These are phyloP conservation scores for Muricea muricata DNA, from an alignment of 92 coral and sea anemone species.

Conservation along the genomic window DNA sequence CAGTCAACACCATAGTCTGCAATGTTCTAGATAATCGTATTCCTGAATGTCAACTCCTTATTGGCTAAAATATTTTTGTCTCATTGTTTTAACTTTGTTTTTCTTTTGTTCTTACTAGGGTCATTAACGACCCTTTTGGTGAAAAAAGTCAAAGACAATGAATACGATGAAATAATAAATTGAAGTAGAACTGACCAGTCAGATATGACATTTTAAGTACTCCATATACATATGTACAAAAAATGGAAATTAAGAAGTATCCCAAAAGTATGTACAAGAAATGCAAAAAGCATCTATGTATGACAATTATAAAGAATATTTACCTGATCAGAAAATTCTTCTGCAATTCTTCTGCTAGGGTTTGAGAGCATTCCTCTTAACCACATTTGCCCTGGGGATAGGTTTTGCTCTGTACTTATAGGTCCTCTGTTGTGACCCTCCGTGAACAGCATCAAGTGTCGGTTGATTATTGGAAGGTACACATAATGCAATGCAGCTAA, in stretches of 20 bases:
- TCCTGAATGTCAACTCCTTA: background rate
- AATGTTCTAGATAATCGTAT: slow-evolving; percentile 16
- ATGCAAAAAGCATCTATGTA: background rate
- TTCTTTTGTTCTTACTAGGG: no score
- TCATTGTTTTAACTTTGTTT: no score
- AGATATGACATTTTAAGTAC: background rate
- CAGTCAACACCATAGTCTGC: slow-evolving; percentile 36
- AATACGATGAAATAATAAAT: background rate
- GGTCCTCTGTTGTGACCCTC: slow-evolving; percentile 30
- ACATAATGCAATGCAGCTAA: background rate
- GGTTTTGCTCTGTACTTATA: slow-evolving; percentile 21
- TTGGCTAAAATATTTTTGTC: no score
- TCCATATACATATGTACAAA: no score
- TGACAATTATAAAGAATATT: background rate
- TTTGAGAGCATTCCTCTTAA: slow-evolving; percentile 17
- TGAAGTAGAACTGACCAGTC: background rate
- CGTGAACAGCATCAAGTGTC: slow-evolving; percentile 8
- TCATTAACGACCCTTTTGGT: background rate
- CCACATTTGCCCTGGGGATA: slow-evolving; percentile 10
- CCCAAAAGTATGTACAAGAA: slow-evolving; percentile 1
- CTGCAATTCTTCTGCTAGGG: slow-evolving; percentile 19
- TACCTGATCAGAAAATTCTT: slow-evolving; percentile 30
- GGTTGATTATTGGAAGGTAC: slow-evolving; percentile 24
- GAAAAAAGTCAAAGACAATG: background rate
- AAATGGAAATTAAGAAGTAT: no score